phyloP scores from a whole-genome alignment of 2,888 invertebrate species.

The Leptopilina drosophilae region DNA sequence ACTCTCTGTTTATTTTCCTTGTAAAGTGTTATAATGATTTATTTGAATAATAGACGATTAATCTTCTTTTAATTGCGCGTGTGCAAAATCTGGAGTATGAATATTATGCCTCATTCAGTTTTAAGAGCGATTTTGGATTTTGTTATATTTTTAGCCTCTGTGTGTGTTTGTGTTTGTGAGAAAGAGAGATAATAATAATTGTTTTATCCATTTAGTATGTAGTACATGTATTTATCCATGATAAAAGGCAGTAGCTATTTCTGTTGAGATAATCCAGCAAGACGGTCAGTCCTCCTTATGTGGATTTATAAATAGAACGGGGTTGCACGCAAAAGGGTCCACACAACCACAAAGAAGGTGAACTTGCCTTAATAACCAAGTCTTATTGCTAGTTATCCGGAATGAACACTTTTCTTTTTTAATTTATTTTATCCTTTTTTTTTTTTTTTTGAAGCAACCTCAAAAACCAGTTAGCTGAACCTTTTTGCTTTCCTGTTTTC shows the following conservation, averaged over 20 bases:
- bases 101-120: not conserved
- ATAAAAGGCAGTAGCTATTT: conserved; percentile 63
- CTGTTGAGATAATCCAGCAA: conserved; percentile 66
- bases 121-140: not conserved
- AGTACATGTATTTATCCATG: conserved; percentile 42
- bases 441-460: conserved; percentile 8
- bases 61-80: not conserved
- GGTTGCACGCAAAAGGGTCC: conserved; percentile 52
- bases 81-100: not conserved
- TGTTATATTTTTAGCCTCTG: conserved; percentile 14
- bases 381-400: conserved; percentile 23
- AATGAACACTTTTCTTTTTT: conserved; percentile 10
- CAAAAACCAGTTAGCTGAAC: not conserved
- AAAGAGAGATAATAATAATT: conserved; percentile 44
- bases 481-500: not conserved
- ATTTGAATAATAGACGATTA: conserved; percentile 7
- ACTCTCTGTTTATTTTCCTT: not conserved
- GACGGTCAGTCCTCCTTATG: conserved; percentile 65
- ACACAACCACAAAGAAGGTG: conserved; percentile 47
- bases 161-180: too few species aligned
- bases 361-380: conserved; percentile 27
- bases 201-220: conserved; percentile 2
- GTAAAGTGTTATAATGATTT: not conserved
- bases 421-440: too few species aligned
- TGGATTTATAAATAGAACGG: conserved; percentile 65